Base-by-base conservation (phyloP, 2,888 invertebrate genomes). In the Seira ritae region DNA sequence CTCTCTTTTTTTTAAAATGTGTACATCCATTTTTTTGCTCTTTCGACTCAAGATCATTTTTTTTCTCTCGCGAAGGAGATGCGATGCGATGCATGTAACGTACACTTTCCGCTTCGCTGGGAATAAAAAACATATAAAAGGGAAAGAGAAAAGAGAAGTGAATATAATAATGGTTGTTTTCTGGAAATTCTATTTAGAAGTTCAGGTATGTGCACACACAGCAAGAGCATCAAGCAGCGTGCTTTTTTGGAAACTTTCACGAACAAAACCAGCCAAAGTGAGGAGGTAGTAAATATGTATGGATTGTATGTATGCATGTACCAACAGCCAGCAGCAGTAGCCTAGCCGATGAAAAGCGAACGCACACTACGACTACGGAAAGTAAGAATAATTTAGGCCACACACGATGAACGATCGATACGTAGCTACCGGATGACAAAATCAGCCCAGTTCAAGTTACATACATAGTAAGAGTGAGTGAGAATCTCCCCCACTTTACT, bases 331-430 rank as follows among this genome's bases (percentile, higher is more conserved):
- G 67, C 70, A 75, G 62, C 80, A 80, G 65, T 71, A 82, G 31
- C 31, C 31, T 62, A 62, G 83, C 83, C 83, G 83, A 84, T 84
- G 83, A 84, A 84, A 79, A 79, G 83, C 83, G 83, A 84, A 84
- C 83, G 83, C 83, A 84, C 83, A 84, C 66, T 74, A 84, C 83
- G 83, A 84, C 66, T 74, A 84, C 83, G 83, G 77, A 78, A 83
- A 83, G 78, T 74, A 83, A 84, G 83, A 84, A 84, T 84, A 84
- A 84, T 84, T 84, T 84, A 84, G 83, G 83, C 83, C 83, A 84
- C 83, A 84, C 83, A 84, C 79, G 75, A 84, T 75, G 83, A 84
- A 71, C 83, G 83, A 84, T 84, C 83, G 83, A 84, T 84, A 84
- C 79, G 79, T 78, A 84, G 74, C 73, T 69, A 84, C 83, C 83